Conservation (phyloP, 2,888 invertebrate species). For the Allolobophora icterica region DNA sequence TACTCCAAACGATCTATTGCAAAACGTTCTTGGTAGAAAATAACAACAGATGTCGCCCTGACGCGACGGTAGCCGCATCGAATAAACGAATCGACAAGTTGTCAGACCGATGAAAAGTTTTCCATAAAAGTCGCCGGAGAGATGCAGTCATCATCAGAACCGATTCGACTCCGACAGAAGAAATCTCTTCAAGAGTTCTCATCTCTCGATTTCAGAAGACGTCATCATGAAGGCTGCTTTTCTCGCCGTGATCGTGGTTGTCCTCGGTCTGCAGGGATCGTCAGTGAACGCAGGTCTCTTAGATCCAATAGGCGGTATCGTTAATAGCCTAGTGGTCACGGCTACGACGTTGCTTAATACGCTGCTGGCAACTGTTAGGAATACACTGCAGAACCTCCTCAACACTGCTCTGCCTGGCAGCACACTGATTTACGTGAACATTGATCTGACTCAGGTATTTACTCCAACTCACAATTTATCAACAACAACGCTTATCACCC, state of each 20-base stretch:
- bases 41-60: neutral
- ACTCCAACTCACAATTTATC: neutral
- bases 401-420: no score
- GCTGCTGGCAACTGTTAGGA: no score
- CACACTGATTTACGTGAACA: no score
- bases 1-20: neutral
- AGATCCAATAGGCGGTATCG: no score
- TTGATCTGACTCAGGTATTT: neutral
- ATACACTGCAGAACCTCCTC: no score
- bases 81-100: neutral
- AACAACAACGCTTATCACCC: neutral
- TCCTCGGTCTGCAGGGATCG: neutral
- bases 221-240: neutral
- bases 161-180: neutral
- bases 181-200: neutral
- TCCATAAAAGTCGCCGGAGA: neutral
- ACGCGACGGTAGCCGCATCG: neutral
- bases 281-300: neutral
- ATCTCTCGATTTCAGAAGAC: conserved; percentile 8
- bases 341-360: no score
- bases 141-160: neutral
- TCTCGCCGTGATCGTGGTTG: neutral
- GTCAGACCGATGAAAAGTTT: neutral
- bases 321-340: no score
- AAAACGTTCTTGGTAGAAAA: neutral